Conservation (phyloP, 2,888 invertebrate genomes). For the Gymnocheta viridis region DNA sequence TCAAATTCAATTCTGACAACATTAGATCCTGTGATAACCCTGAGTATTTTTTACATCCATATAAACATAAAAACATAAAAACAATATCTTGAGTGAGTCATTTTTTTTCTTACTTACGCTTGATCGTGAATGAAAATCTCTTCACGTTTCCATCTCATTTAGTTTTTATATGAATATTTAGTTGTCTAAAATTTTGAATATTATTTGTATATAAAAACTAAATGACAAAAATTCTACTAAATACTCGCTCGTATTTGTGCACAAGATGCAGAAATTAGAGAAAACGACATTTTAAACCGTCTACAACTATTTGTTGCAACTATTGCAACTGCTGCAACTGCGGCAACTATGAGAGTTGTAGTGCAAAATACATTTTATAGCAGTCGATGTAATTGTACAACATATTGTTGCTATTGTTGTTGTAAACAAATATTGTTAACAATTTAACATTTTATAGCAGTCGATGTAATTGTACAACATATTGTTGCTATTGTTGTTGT, state of each 20-base stretch:
- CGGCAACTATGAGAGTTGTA: not conserved
- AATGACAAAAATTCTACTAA: not conserved
- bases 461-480: not conserved
- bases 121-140: no score
- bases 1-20: no score
- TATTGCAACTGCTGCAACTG: constrained; percentile 12
- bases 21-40: no score
- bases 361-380: constrained; percentile 30
- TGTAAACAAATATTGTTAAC: constrained; percentile 44
- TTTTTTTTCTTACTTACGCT: no score
- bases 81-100: no score
- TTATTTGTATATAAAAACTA: not conserved
- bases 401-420: not conserved
- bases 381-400: not conserved
- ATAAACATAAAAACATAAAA: no score
- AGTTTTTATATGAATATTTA: no score
- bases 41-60: no score
- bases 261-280: not conserved
- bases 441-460: constrained; percentile 41
- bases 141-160: no score
- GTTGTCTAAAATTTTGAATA: no score
- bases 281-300: not conserved
- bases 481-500: not conserved
- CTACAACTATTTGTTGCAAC: constrained; percentile 7
- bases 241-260: not conserved